Conservation (phyloP, 2,888 invertebrate genomes). For the Oligia strigilis region DNA sequence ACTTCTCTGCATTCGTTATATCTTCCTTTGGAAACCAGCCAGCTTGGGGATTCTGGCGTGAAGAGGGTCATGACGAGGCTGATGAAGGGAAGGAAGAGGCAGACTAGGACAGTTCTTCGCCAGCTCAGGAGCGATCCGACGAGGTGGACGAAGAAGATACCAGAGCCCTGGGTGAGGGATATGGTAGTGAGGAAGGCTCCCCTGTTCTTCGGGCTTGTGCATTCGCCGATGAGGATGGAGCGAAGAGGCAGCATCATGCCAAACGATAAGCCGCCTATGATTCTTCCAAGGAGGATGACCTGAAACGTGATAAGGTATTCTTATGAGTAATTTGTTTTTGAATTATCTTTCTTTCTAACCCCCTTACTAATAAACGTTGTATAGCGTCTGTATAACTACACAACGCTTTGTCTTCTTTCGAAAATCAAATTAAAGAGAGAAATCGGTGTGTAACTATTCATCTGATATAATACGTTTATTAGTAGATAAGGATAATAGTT, state of each 20-base stretch:
- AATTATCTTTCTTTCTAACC: too few relatives aligned
- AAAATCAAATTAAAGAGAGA: too few relatives aligned
- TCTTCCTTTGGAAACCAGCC: conserved; percentile 89
- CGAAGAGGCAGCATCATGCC: conserved; percentile 87
- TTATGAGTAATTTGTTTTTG: background rate
- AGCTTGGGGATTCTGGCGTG: conserved; percentile 91
- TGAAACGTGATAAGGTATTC: conserved; percentile 62
- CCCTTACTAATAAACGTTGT: too few relatives aligned
- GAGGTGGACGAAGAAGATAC: conserved; percentile 91
- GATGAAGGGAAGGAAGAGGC: conserved; percentile 82
- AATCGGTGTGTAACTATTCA: too few relatives aligned
- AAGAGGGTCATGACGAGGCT: conserved; percentile 82
- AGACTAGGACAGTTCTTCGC: conserved; percentile 88
- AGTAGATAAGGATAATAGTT: too few relatives aligned
- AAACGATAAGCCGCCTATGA: conserved; percentile 83
- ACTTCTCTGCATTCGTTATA: conserved; percentile 88
- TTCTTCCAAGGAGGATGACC: conserved; percentile 75
- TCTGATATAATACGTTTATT: too few relatives aligned
- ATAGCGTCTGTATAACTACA: too few relatives aligned
- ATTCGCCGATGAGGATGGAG: conserved; percentile 89
- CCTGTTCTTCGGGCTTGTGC: conserved; percentile 69
- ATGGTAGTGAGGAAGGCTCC: conserved; percentile 91
- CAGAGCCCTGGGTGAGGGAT: conserved; percentile 89
- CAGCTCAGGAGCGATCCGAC: conserved; percentile 90
- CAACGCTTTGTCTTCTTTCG: too few relatives aligned